Evolutionary conservation across 1,140 invertebrate genomes (phyloP).

Genomic region (Bombus difficillimus): DNA sequence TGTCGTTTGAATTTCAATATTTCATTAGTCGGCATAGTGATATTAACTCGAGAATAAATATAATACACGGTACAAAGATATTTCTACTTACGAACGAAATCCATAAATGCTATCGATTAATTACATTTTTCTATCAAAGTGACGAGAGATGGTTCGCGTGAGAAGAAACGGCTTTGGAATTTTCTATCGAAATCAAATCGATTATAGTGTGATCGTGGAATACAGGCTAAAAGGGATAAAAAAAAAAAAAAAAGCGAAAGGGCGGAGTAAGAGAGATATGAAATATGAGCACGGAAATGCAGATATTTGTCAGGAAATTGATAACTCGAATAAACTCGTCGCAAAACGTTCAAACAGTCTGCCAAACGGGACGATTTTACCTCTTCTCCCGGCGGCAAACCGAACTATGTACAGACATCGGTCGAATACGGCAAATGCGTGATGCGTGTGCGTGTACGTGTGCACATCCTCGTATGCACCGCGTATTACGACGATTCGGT

Average conservation of each 20-base stretch:
- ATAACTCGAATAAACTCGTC: conserved; percentile 81
- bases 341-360: conserved; percentile 78
- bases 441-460: no score
- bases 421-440: background rate
- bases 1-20: no score
- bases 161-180: background rate
- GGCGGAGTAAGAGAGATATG: background rate
- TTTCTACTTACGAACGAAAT: background rate
- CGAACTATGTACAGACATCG: conserved; percentile 31
- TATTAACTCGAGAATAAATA: no score
- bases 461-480: background rate
- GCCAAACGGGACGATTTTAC: conserved; percentile 64
- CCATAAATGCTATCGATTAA: background rate
- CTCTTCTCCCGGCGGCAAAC: conserved; percentile 57
- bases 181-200: conserved; percentile 29
- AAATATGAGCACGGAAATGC: conserved; percentile 71
- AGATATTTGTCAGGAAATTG: conserved; percentile 82
- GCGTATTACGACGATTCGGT: conserved; percentile 16
- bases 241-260: background rate
- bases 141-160: background rate
- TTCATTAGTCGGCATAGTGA: no score
- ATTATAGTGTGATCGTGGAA: conserved; percentile 25
- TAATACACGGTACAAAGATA: no score
- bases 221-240: conserved; percentile 4
- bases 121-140: background rate